Evolutionary conservation across 2,888 invertebrate genomes (phyloP), one percentile per base, ranked within the genome.

Genomic region (Catocala fraxini): DNA sequence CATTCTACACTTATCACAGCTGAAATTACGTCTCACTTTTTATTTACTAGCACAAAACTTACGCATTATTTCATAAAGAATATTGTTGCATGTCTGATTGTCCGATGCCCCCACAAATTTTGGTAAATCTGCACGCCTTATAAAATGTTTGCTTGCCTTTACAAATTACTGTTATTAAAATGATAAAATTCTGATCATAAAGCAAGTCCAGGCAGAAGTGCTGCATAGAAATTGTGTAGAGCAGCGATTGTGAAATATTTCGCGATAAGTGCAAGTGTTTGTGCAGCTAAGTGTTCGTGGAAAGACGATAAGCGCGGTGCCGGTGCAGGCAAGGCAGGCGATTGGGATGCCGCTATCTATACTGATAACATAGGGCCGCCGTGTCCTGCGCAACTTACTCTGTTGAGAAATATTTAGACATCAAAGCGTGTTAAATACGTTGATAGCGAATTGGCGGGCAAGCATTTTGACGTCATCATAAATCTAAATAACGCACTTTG

Each of bases 221-320:
- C 58, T 60, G 43, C 53, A 70, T 72, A 66, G 54, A 56, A 75
- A 74, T 78, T 56, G 80, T 79, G 67, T 71, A 77, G 78, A 81
- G 80, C 62, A 69, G 73, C 66, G 76, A 85, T 90, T 90, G 88
- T 88, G 89, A 90, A 92, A 89, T 84, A 85, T 87, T 88, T 89
- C 75, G 89, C 90, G 91, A 92, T 92, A 90, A 87, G 78, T 84
- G 82, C 85, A 89, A 89, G 89, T 90, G 90, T 89, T 89, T 91
- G 89, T 84, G 79, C 81, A 84, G 73, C 71, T 68, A 77, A 83
- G 82, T 82, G 84, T 93, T 92, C 91, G 88, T 89, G 88, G 93
- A 93, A 93, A 82, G 75, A 74, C 84, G 92, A 92, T 93, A 93
- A 91, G 83, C 79, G 70, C 49, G 67, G 73, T 77, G 79, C 80